These are phyloP conservation scores for Osmoderma eremita DNA, from an alignment of 2,888 invertebrate genomes.

Conservation along the genomic window DNA sequence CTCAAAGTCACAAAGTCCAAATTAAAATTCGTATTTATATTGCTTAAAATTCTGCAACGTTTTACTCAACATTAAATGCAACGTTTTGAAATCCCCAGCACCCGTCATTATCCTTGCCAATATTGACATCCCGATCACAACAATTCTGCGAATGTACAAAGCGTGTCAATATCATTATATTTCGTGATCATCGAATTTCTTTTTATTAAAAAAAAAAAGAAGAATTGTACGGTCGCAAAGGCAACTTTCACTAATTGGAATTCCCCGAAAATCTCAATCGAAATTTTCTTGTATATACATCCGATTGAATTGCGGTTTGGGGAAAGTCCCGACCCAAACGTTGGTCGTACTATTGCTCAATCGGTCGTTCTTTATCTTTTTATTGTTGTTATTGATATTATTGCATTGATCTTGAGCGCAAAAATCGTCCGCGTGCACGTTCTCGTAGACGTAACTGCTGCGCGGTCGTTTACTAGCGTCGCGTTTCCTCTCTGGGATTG, in stretches of 20 bases:
- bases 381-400: slow-evolving; percentile 48
- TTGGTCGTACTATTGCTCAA: slow-evolving; percentile 52
- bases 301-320: slow-evolving; percentile 60
- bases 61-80: background rate
- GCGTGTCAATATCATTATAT: no score
- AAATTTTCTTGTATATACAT: slow-evolving; percentile 61
- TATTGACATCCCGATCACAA: no score
- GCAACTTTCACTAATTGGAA: no score
- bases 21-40: background rate
- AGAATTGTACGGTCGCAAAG: no score
- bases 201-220: no score
- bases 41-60: background rate
- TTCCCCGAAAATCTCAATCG: slow-evolving; percentile 42
- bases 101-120: no score
- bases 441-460: slow-evolving; percentile 61
- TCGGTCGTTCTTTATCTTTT: slow-evolving; percentile 50
- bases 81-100: no score
- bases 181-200: no score
- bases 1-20: no score
- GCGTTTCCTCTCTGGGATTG: slow-evolving; percentile 41
- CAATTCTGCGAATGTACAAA: no score
- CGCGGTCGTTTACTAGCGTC: slow-evolving; percentile 47
- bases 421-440: slow-evolving; percentile 56
- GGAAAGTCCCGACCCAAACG: slow-evolving; percentile 60
- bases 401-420: slow-evolving; percentile 47